Base-by-base conservation (phyloP, 2,113 vertebrate genomes). In the Pomatorhinus ruficollis region DNA sequence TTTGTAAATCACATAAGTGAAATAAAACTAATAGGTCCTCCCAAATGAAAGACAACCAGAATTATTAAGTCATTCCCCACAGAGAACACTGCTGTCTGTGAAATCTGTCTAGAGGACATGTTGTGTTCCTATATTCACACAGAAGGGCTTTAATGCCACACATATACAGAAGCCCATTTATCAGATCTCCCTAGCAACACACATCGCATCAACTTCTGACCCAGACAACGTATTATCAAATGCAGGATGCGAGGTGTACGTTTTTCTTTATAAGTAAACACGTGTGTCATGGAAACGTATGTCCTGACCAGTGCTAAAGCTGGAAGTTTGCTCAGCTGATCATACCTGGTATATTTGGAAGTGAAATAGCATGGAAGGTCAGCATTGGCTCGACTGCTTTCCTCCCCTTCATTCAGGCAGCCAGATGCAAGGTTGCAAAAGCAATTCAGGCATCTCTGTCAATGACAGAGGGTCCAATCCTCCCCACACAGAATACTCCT, bases 401-500 rank as follows among this genome's bases (percentile, higher is more conserved):
- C 93, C 93, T 94, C 83, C 88, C 89, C 90, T 94, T 94, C 76
- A 71, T 92, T 95, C 90, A 92, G 76, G 83, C 85, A 95, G 90
- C 92, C 95, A 94, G 92, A 93, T 87, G 92, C 71, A 8, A 94
- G 92, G 92, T 93, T 89, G 88, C 72, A 86, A 95, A 96, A 93
- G 92, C 95, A 92, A 95, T 96, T 97, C 80, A 89, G 45, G 86
- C 92, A 87, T 90, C 93, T 90, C 86, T 6, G 61, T 96, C 93
- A 94, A 96, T 76, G 95, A 92, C 93, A 96, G 93, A 94, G 96
- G 92, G 86, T 90, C 96, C 85, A 70, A 94, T 92, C 83, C 90
- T 92, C 90, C 83, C 90, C 2, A 13, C 92, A 84, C 7, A 24
- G 80, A 95, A 86, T 93, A 90, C 92, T 92, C 95, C 96, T 87